Percentiles rank a stretch among this genome's conserved stretches.
Evolutionary conservation across 2,797 vertebrate genomes (phyloP).

Genomic region (Enteromius treurensis): DNA sequence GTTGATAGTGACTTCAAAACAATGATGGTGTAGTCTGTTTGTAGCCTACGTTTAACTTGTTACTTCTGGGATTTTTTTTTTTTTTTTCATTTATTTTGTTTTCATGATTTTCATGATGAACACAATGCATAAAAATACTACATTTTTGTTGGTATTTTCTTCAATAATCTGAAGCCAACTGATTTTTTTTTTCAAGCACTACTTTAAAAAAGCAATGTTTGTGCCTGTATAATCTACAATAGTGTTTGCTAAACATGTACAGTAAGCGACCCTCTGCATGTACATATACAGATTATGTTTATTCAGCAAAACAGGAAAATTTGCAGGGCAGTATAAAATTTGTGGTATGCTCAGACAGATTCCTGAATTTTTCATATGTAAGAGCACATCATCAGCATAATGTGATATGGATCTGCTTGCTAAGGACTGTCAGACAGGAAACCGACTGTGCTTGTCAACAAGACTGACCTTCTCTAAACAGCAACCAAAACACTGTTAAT

Average conservation of each 20-base stretch:
- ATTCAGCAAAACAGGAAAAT: background rate
- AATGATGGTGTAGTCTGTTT: background rate
- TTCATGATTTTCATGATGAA: background rate
- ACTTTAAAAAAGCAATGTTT: background rate
- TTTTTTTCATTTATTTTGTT: background rate
- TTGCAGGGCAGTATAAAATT: background rate
- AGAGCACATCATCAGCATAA: constrained; percentile 11
- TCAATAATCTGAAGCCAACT: no score
- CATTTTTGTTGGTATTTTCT: background rate
- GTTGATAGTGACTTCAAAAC: no score
- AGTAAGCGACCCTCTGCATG: background rate
- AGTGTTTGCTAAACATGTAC: background rate
- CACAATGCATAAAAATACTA: background rate
- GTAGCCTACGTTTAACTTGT: background rate
- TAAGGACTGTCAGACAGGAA: background rate
- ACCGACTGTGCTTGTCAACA: background rate
- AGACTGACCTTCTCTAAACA: constrained; percentile 10
- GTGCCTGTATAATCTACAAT: background rate
- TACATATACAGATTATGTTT: background rate
- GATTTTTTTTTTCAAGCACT: background rate
- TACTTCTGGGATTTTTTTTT: background rate
- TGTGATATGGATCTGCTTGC: background rate
- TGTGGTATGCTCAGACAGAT: background rate
- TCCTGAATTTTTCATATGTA: background rate
- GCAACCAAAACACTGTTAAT: background rate